Conservation (phyloP, 2,113 vertebrate species). For the Melierax canorus region DNA sequence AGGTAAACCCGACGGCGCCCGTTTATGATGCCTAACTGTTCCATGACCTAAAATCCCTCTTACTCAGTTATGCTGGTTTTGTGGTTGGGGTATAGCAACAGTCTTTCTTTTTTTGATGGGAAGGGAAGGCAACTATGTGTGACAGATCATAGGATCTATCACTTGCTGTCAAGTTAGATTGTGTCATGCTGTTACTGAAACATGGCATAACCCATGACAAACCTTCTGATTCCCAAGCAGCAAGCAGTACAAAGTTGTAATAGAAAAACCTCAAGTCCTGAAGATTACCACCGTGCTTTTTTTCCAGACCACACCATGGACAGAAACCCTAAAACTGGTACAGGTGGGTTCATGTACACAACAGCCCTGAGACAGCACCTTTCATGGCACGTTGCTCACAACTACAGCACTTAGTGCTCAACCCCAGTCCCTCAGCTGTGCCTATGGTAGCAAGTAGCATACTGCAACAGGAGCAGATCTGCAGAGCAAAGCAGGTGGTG, state of each 20-base stretch:
- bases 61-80: neutral
- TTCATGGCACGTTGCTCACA: neutral
- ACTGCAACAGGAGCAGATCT: neutral
- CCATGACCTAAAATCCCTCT: neutral
- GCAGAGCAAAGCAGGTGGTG: neutral
- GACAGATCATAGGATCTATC: neutral
- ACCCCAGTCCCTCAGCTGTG: neutral
- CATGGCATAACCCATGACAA: neutral
- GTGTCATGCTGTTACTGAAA: neutral
- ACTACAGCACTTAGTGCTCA: neutral
- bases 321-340: neutral
- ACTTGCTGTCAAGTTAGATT: neutral
- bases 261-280: neutral
- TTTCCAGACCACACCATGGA: neutral
- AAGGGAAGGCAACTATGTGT: neutral
- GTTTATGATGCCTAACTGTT: too few relatives aligned
- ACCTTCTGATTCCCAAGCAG: neutral
- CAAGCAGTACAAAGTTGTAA: neutral
- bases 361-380: neutral
- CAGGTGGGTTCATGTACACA: accelerated
- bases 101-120: neutral
- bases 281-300: neutral
- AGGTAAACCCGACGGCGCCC: too few relatives aligned
- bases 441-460: accelerated
- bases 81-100: accelerated